Percentiles rank a stretch among this genome's conserved stretches.
These are phyloP conservation scores for Atta colombica DNA, from an alignment of 1,140 invertebrate genomes.

Conservation along the genomic window DNA sequence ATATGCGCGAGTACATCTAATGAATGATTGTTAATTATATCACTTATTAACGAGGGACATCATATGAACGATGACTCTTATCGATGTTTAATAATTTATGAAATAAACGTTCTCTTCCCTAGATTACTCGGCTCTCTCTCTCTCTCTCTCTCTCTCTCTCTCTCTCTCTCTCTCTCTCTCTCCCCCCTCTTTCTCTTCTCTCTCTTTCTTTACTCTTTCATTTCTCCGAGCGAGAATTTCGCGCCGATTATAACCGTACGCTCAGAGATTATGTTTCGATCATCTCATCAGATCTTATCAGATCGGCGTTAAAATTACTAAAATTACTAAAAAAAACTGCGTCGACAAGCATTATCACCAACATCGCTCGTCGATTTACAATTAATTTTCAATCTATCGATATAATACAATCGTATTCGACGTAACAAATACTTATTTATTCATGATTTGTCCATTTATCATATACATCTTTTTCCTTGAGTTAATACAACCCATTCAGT, in stretches of 20 bases:
- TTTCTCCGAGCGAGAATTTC: not conserved
- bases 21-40: constrained; percentile 82
- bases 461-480: not conserved
- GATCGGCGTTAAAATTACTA: constrained; percentile 14
- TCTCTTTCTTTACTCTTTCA: not conserved
- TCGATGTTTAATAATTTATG: constrained; percentile 82
- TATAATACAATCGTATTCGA: constrained; percentile 14
- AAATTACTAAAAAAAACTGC: constrained; percentile 51
- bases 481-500: not conserved
- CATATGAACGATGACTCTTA: constrained; percentile 77
- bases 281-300: constrained; percentile 67
- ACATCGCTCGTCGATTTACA: constrained; percentile 30
- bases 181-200: not conserved
- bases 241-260: constrained; percentile 42
- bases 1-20: constrained; percentile 71
- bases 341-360: constrained; percentile 46
- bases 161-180: not conserved
- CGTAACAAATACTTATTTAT: constrained; percentile 66
- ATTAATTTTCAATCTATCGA: constrained; percentile 69
- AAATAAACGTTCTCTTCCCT: constrained; percentile 60
- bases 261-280: constrained; percentile 36
- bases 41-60: constrained; percentile 82
- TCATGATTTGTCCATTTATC: constrained; percentile 52
- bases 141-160: not conserved
- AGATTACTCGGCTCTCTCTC: constrained; percentile 10